Evolutionary conservation across 2,797 vertebrate species (phyloP), one percentile per base, ranked within the genome.

Genomic region (Sciurus vulgaris): DNA sequence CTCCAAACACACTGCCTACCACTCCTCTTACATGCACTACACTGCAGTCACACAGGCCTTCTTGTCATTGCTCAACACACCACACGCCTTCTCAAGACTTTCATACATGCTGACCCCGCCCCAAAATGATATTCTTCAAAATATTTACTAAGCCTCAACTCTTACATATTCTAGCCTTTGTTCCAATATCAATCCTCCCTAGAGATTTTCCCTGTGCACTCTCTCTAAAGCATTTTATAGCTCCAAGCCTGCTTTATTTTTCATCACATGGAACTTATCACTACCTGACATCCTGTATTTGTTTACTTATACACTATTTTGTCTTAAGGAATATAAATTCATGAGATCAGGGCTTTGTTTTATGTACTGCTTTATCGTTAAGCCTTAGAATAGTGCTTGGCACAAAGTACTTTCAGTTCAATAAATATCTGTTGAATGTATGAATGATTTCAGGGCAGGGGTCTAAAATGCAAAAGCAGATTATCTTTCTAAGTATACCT

Each of bases 291-390:
- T 63, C 14, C 44, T 38, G 26, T 35, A 84, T 59, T 69, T 95
- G 15, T 20, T 92, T 77, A 82, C 5, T 78, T 73, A 90, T 1
- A 70, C 18, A 85, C 0, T 84, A 70, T 30, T 15, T 63, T 86
- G 44, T 89, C 33, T 41, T 54, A 91, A 78, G 61, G 47, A 84
- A 74, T 74, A 18, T 38, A 41, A 76, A 81, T 61, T 30, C 44
- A 54, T 17, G 35, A 86, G 15, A 44, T 67, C 22, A 94, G 18
- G 44, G 26, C 81, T 83, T 88, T 61, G 61, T 56, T 93, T 84
- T 94, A 65, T 65, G 28, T 35, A 69, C 70, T 65, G 73, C 24
- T 94, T 94, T 76, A 91, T 51, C 77, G 70, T 41, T 8, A 89
- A 41, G 24, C 22, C n/a, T 93, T 72, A 91, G 44, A 86, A 54